Percentiles rank a stretch among this genome's conserved stretches.
phyloP scores from a whole-genome alignment of 2,888 invertebrate species.

The Cremastinae sp. region DNA sequence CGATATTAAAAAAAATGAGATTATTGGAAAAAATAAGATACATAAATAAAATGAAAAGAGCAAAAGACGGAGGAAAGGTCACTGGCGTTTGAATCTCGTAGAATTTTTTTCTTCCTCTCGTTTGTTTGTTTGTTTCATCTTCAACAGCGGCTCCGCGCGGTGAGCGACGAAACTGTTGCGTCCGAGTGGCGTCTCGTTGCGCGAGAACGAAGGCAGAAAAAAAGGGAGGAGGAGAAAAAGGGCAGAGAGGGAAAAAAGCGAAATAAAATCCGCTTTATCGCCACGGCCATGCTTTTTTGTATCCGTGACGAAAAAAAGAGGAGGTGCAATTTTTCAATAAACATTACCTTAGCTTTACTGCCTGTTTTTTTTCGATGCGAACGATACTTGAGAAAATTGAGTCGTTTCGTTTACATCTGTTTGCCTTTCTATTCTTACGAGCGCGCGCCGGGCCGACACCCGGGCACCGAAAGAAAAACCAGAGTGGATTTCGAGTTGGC shows the following conservation, averaged over 20 bases:
- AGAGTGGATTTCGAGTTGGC: too few relatives aligned
- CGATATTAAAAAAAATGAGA: too few relatives aligned
- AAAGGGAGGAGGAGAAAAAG: background rate
- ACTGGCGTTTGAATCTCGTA: constrained; percentile 15
- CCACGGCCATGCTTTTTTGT: background rate
- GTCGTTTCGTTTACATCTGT: too few relatives aligned
- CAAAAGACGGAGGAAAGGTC: background rate
- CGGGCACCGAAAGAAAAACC: too few relatives aligned
- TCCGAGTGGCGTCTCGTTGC: background rate
- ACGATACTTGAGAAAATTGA: too few relatives aligned
- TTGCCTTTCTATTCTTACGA: too few relatives aligned
- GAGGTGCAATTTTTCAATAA: background rate
- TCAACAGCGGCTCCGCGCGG: background rate
- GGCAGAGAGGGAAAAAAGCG: background rate
- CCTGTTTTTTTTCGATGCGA: too few relatives aligned
- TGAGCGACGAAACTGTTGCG: background rate
- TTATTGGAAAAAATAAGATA: too few relatives aligned
- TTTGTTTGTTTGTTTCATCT: constrained; percentile 7
- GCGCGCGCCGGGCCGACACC: too few relatives aligned
- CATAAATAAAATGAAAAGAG: too few relatives aligned
- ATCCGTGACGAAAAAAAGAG: background rate
- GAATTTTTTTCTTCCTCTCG: constrained; percentile 2
- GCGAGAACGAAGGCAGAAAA: background rate
- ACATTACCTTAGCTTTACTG: too few relatives aligned
- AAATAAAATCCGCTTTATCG: background rate